These are phyloP conservation scores for Pemphredon lugubris DNA, from an alignment of 2,888 invertebrate genomes.

Conservation along the genomic window DNA sequence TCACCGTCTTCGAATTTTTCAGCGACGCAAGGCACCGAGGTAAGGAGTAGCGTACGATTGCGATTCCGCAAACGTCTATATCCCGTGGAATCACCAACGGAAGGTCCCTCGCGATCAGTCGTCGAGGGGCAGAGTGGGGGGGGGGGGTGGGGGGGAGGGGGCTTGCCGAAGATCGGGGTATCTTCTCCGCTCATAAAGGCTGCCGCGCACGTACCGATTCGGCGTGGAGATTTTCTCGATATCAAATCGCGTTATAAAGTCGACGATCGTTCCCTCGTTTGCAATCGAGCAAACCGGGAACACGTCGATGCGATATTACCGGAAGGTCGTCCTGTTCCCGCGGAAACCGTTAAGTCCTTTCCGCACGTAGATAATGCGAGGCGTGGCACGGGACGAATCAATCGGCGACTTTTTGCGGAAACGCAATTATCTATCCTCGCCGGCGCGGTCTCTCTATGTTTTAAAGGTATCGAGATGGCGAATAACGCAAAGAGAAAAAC, in stretches of 20 bases:
- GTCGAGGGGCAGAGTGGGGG: too few species aligned
- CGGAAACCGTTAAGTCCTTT: constrained; percentile 7
- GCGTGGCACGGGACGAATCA: constrained; percentile 17
- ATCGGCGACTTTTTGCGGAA: constrained; percentile 1
- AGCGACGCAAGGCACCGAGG: not conserved
- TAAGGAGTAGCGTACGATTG: not conserved
- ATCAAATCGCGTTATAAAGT: constrained; percentile 62
- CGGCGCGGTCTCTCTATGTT: constrained; percentile 1
- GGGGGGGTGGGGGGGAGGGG: too few species aligned
- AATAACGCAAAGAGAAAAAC: not conserved
- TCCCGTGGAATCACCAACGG: too few species aligned
- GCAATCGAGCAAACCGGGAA: constrained; percentile 15
- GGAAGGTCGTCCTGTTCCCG: not conserved
- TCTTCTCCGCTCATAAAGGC: constrained; percentile 6
- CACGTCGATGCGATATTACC: not conserved
- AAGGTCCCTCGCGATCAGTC: too few species aligned
- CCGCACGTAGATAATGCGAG: constrained; percentile 3
- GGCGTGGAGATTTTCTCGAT: constrained; percentile 55
- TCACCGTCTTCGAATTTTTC: constrained; percentile 6
- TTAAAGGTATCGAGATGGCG: not conserved
- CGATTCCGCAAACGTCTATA: constrained; percentile 2
- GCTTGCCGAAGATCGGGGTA: not conserved
- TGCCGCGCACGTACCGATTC: constrained; percentile 55
- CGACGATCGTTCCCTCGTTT: constrained; percentile 38
- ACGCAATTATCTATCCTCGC: constrained; percentile 8